A percentile compares a stretch with the other conserved stretches of the same genome.
phyloP scores from a whole-genome alignment of 1,140 invertebrate species.

The Neodiprion virginianus region DNA sequence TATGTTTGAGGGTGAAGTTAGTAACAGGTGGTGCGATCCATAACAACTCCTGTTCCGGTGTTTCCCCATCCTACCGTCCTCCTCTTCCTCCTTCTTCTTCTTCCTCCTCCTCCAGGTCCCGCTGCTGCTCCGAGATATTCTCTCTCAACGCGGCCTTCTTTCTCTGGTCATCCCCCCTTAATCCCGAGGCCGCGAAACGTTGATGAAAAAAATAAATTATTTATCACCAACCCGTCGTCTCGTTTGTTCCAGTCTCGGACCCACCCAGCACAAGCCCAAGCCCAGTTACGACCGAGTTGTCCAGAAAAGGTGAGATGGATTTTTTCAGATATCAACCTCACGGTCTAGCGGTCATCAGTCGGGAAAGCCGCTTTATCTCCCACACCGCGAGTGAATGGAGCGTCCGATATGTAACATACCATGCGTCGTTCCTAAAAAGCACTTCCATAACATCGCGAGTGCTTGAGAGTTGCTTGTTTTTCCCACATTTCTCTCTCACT shows the following conservation, averaged over 20 bases:
- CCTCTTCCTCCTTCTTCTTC: conserved; percentile 21
- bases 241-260: conserved; percentile 63
- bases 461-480: not conserved
- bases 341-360: conserved; percentile 45
- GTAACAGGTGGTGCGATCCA: conserved; percentile 59
- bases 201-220: conserved; percentile 11
- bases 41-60: conserved; percentile 41
- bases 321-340: conserved; percentile 54
- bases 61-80: conserved; percentile 9
- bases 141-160: no score
- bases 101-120: conserved; percentile 14
- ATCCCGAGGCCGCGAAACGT: not conserved
- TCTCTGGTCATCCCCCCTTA: not conserved
- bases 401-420: not conserved
- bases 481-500: conserved; percentile 8
- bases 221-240: conserved; percentile 14
- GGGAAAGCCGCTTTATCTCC: no score
- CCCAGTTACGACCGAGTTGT: conserved; percentile 63
- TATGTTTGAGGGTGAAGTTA: conserved; percentile 55
- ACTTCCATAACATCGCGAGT: not conserved
- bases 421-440: not conserved
- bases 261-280: conserved; percentile 66
- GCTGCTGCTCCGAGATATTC: not conserved
- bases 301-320: conserved; percentile 57
- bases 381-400: not conserved